Evolutionary conservation across 1,140 invertebrate species (phyloP), one percentile per base, ranked within the genome.

Genomic region (Belonocnema kinseyi): DNA sequence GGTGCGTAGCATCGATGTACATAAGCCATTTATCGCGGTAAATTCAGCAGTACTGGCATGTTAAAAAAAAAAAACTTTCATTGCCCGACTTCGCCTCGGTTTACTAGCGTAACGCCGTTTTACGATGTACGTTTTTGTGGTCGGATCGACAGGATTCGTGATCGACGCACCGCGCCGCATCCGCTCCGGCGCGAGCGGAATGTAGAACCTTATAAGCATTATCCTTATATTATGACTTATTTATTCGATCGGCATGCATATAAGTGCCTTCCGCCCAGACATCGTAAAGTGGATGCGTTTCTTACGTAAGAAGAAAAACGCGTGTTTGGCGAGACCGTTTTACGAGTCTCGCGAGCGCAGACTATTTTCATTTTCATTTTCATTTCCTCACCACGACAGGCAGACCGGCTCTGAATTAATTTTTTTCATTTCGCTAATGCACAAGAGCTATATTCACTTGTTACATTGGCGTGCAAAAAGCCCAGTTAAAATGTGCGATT

Each of bases 211-310:
- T 58, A 58, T 58, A 58, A 58, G 61, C 61, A 66, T 66, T 66
- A 66, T 66, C 61, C 61, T 21, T 21, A 46, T 66, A 66, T 66
- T 66, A 66, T 21, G 61, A 66, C 61, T 46, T 66, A 66, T 66
- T 66, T 66, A 66, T 66, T 66, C 61, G 61, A 66, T 66, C 61
- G 61, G 14, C 61, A 66, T 66, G 26, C 12, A 61, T 13, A 66
- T 66, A 66, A 66, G 61, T 66, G 7, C 61, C 61, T 66, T 33
- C 61, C 61, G 61, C n/a, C 61, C 61, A 66, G 61, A 66, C 61
- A 66, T 66, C 61, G 26, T 66, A 66, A 66, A 66, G 3, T 14
- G 19, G 33, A 66, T 13, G 33, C 40, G 40, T 66, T 66, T 66
- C 61, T 66, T 66, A 33, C 26, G 61, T 46, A 66, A 33, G 19